phyloP scores from a whole-genome alignment of 2,797 vertebrate species.

The Megalops cyprinoides region DNA sequence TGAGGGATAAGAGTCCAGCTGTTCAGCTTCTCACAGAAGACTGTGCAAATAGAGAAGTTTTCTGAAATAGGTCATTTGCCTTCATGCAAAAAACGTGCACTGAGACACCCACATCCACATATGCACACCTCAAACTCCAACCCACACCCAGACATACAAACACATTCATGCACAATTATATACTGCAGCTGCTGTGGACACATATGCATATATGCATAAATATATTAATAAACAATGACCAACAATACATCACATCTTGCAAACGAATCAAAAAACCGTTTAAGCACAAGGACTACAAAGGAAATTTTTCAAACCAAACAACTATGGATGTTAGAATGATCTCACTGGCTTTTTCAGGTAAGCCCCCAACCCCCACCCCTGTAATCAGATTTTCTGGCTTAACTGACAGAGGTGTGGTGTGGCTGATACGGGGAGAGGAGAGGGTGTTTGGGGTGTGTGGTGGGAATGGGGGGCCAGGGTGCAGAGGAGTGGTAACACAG shows the following conservation, averaged over 20 bases:
- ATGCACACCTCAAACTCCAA: not conserved
- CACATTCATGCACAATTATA: slow-evolving; percentile 19
- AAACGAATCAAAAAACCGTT: not conserved
- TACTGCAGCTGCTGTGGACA: too few species aligned
- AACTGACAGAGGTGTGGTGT: slow-evolving; percentile 30
- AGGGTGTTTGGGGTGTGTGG: not conserved
- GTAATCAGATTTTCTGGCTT: slow-evolving; percentile 24
- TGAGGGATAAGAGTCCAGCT: not conserved
- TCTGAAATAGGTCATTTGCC: not conserved
- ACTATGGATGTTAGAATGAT: not conserved
- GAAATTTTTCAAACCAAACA: not conserved
- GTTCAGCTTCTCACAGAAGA: not conserved
- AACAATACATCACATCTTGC: too few species aligned
- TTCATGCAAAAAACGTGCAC: not conserved
- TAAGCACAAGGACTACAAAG: not conserved
- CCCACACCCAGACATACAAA: not conserved
- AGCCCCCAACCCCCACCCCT: not conserved
- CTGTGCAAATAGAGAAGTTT: slow-evolving; percentile 16
- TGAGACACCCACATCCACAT: too few species aligned
- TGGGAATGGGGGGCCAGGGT: not conserved
- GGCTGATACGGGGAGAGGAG: not conserved
- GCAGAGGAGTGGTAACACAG: not conserved
- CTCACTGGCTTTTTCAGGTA: slow-evolving; percentile 18
- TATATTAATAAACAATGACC: too few species aligned
- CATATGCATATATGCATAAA: too few species aligned